Percentiles rank a stretch among this genome's conserved stretches.
Conservation (phyloP, 2,113 vertebrate genomes). For the Octodon degus region DNA sequence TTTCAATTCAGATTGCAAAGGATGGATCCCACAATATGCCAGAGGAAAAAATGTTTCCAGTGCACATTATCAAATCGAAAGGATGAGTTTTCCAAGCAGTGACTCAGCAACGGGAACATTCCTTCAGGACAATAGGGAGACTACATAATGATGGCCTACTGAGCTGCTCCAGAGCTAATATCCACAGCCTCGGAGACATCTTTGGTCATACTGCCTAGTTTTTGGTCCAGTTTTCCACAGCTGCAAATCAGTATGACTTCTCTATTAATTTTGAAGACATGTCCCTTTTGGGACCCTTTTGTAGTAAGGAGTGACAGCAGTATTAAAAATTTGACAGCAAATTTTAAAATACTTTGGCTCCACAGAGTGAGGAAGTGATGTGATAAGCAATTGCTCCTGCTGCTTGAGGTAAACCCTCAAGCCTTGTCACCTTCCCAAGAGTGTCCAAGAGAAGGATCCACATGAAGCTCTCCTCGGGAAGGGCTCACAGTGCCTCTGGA, state of each 20-base stretch:
- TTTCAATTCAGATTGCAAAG: slow-evolving; percentile 57
- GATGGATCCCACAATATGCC: not conserved
- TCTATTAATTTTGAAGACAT: not conserved
- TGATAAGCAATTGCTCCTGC: not conserved
- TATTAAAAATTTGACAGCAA: too few species aligned
- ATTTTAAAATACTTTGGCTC: not conserved
- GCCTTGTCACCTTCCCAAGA: not conserved
- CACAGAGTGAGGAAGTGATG: not conserved
- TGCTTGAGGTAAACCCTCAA: not conserved
- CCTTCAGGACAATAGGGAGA: not conserved
- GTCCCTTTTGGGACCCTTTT: not conserved
- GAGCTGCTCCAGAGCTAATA: not conserved
- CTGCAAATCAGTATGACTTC: not conserved
- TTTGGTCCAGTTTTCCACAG: not conserved
- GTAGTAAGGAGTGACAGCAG: too few species aligned
- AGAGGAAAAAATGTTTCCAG: not conserved
- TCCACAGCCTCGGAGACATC: not conserved
- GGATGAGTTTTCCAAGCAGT: not conserved
- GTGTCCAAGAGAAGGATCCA: not conserved
- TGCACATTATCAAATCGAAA: not conserved
- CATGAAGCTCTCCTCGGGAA: not conserved
- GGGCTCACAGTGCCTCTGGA: not conserved
- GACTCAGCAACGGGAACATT: slow-evolving; percentile 8
- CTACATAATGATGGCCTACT: not conserved
- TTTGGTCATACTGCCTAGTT: not conserved